A percentile compares a stretch with the other conserved stretches of the same genome.
phyloP scores from a whole-genome alignment of 2,888 invertebrate genomes.

The Lasioglossum calceatum region DNA sequence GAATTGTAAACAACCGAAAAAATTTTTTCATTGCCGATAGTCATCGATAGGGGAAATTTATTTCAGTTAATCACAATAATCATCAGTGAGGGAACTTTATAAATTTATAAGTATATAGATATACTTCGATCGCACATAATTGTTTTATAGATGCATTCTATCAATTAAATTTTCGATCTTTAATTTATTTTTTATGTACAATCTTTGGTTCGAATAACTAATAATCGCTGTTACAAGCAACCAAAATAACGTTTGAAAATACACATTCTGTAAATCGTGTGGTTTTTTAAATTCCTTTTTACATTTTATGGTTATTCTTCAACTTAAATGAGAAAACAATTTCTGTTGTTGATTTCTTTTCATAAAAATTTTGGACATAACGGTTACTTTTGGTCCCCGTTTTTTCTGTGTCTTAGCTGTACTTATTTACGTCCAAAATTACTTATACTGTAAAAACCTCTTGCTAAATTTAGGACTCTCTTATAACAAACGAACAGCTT shows the following conservation, averaged over 20 bases:
- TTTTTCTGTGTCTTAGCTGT: slow-evolving; percentile 46
- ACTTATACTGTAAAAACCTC: slow-evolving; percentile 47
- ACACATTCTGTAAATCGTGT: not conserved
- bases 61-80: not conserved
- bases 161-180: not conserved
- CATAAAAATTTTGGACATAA: not conserved
- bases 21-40: not conserved
- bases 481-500: slow-evolving; percentile 56
- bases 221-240: not conserved
- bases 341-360: not conserved
- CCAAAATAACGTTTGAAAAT: not conserved
- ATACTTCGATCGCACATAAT: not conserved
- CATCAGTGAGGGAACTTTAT: not conserved
- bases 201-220: not conserved
- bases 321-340: not conserved
- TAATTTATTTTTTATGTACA: not conserved
- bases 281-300: not conserved
- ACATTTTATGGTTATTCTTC: not conserved
- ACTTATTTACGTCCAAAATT: slow-evolving; percentile 60
- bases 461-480: slow-evolving; percentile 58
- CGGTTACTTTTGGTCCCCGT: not conserved
- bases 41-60: not conserved
- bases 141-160: not conserved
- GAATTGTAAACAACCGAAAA: not conserved
- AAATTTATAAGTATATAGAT: not conserved